These are phyloP conservation scores for Andrena bucephala DNA, from an alignment of 2,888 invertebrate genomes.

Conservation along the genomic window DNA sequence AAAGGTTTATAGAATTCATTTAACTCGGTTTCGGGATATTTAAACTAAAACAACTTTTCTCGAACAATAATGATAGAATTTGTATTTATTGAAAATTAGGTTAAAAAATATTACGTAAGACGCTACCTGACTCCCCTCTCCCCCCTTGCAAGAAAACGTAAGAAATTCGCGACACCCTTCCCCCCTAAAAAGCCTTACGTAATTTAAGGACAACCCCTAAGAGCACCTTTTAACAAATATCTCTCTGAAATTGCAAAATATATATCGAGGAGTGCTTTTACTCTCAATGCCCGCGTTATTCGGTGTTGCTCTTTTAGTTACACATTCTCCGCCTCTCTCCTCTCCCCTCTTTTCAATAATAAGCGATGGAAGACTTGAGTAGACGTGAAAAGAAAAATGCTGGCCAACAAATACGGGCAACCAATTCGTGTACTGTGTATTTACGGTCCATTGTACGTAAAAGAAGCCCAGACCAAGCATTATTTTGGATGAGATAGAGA, in stretches of 20 bases:
- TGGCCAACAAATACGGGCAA: conserved; percentile 6
- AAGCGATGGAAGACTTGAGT: conserved; percentile 29
- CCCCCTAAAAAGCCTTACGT: too few species aligned
- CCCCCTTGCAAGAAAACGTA: too few species aligned
- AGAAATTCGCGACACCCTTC: too few species aligned
- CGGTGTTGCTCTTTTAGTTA: conserved; percentile 25
- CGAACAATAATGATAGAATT: too few species aligned
- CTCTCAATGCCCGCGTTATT: background rate
- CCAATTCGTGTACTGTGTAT: conserved; percentile 6
- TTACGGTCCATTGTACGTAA: background rate
- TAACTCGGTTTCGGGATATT: too few species aligned
- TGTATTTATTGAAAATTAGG: too few species aligned
- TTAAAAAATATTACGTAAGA: too few species aligned
- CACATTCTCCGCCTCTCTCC: background rate
- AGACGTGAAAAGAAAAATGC: conserved; percentile 11
- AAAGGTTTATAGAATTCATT: too few species aligned
- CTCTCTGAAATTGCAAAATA: background rate
- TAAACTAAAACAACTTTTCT: too few species aligned
- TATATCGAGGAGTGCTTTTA: background rate
- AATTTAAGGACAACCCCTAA: too few species aligned
- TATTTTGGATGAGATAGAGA: conserved; percentile 1
- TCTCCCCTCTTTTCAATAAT: conserved; percentile 14
- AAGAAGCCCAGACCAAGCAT: background rate
- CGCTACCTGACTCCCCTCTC: too few species aligned
- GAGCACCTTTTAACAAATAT: conserved; percentile 3